Evolutionary conservation across 2,888 invertebrate genomes (phyloP), one percentile per base, ranked within the genome.

Genomic region (Eurytoma adleriae): DNA sequence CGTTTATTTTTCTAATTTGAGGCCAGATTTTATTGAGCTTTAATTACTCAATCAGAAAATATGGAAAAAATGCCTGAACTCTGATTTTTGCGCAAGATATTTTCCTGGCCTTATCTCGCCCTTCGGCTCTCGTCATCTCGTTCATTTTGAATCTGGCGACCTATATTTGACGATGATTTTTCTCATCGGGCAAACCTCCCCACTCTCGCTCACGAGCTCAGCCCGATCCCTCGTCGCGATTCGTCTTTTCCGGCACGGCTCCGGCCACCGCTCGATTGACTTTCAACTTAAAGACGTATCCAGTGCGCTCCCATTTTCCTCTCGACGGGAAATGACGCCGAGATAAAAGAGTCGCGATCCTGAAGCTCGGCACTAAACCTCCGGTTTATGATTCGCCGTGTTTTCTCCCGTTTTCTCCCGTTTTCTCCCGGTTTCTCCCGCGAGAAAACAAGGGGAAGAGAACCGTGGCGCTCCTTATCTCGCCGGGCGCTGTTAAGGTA

Each of bases 271-370:
- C 54, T 69, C 69, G 62, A 77, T 77, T 77, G 64, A 69, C 70
- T 70, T 77, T 64, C 69, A 48, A 57, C 77, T 61, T 20, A 61
- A 67, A 75, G 77, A 71, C 59, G 24, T 24, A 59, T 71, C 61
- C 56, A 57, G 50, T 30, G 62, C 61, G 24, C 24, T 18, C n/a
- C n/a, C 56, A 40, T 64, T 73, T 68, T 59, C 57, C 48, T 30
- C 54, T 52, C 67, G 57, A 62, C 30, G 30, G 56, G 54, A 78
- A 72, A 72, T 59, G 71, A 72, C 67, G 52, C 27, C 27, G 67
- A 78, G 78, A 78, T 78, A 78, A 78, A 78, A 40, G 40, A 69
- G 69, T 52, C 68, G 59, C 57, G 52, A 56, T 14, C 30, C n/a
- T 10, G 27, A 52, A 40, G 64, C 62, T 52, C 54, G 73, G 30